Conservation (phyloP, 2,888 invertebrate genomes). For the Deilephila elpenor region DNA sequence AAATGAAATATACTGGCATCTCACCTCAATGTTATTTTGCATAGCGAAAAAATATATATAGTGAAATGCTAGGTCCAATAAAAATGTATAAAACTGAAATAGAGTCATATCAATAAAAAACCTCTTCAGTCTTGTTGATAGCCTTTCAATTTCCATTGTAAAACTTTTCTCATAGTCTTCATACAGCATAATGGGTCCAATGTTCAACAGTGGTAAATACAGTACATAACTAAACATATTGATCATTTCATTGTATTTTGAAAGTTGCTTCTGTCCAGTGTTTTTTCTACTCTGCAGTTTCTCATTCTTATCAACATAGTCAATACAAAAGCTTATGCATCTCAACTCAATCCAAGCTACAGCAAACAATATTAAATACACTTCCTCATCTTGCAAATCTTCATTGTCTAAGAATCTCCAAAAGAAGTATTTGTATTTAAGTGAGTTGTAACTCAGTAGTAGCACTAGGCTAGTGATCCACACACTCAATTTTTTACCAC, state of each 20-base stretch:
- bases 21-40: constrained; percentile 87
- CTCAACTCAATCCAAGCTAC: constrained; percentile 90
- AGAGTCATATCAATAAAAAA: constrained; percentile 81
- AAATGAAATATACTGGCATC: constrained; percentile 29
- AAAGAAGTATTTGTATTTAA: constrained; percentile 77
- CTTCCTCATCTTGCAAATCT: constrained; percentile 76
- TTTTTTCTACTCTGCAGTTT: constrained; percentile 37
- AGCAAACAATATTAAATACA: constrained; percentile 82
- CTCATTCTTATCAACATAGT: constrained; percentile 71
- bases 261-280: constrained; percentile 29
- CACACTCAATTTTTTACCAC: constrained; percentile 75
- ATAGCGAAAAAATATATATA: constrained; percentile 93
- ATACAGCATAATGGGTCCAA: constrained; percentile 93
- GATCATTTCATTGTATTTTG: constrained; percentile 54
- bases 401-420: constrained; percentile 74
- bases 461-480: constrained; percentile 83
- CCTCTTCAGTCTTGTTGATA: constrained; percentile 63
- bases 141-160: constrained; percentile 49
- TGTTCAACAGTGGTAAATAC: constrained; percentile 92
- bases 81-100: constrained; percentile 87
- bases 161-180: constrained; percentile 86
- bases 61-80: constrained; percentile 90
- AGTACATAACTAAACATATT: constrained; percentile 90
- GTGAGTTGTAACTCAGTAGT: constrained; percentile 79
- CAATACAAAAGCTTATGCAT: constrained; percentile 90